Percentiles rank a stretch among this genome's conserved stretches.
phyloP scores from a whole-genome alignment of 2,113 vertebrate species.

The Chascanopsetta lugubris region DNA sequence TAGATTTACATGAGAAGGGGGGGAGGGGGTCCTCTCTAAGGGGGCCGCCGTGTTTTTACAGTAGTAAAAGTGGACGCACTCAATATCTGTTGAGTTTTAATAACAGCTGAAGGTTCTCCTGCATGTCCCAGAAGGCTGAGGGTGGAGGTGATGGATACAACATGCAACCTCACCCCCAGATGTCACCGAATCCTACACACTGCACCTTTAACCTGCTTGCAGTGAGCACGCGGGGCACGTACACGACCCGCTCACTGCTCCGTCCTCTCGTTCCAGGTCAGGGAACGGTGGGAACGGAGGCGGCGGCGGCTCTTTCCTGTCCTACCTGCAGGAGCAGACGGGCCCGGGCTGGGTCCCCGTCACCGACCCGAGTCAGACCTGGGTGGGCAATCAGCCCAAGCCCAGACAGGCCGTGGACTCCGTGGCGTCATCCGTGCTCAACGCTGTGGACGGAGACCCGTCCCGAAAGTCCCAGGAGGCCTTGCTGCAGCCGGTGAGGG shows the following conservation, averaged over 20 bases:
- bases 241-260: slow-evolving; percentile 44
- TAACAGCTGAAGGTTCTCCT: too few species aligned
- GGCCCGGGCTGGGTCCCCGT: slow-evolving; percentile 76
- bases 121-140: too few species aligned
- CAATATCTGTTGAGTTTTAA: too few species aligned
- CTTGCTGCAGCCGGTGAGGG: slow-evolving; percentile 81
- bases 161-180: too few species aligned
- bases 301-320: slow-evolving; percentile 79
- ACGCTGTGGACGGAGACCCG: slow-evolving; percentile 71
- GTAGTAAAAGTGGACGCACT: too few species aligned
- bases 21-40: too few species aligned
- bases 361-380: slow-evolving; percentile 75
- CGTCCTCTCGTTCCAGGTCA: slow-evolving; percentile 68
- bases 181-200: too few species aligned
- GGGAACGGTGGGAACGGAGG: slow-evolving; percentile 64
- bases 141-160: too few species aligned
- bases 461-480: slow-evolving; percentile 77
- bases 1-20: too few species aligned
- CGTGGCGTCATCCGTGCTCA: slow-evolving; percentile 76
- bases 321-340: slow-evolving; percentile 82
- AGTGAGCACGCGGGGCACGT: background rate
- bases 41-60: too few species aligned
- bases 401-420: slow-evolving; percentile 74
- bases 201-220: slow-evolving; percentile 3
- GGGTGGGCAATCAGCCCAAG: slow-evolving; percentile 76